These are phyloP conservation scores for Apocrypta bakeri DNA, from an alignment of 1,140 invertebrate genomes.

Conservation along the genomic window DNA sequence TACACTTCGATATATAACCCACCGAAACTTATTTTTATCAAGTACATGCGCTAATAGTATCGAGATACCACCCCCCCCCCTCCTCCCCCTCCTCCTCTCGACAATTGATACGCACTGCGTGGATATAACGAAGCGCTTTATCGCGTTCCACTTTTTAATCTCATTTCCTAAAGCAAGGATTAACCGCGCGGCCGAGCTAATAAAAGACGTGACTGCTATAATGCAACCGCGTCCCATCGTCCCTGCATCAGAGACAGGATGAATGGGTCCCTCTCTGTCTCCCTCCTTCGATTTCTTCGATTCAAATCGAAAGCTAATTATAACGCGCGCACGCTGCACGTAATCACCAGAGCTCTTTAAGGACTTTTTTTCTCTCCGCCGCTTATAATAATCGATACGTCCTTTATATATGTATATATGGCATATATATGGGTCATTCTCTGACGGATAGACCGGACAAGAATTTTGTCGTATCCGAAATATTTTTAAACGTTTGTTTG, in stretches of 20 bases:
- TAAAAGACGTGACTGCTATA: constrained; percentile 13
- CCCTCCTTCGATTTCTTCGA: constrained; percentile 38
- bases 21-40: too few species aligned
- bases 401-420: neutral
- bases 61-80: neutral
- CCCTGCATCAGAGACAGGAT: neutral
- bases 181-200: constrained; percentile 1
- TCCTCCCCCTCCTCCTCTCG: neutral
- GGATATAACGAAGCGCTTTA: constrained; percentile 14
- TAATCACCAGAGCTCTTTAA: constrained; percentile 23
- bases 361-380: constrained; percentile 26
- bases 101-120: neutral
- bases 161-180: constrained; percentile 38
- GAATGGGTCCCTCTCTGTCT: neutral
- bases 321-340: constrained; percentile 29
- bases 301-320: constrained; percentile 46
- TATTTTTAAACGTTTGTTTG: too few species aligned
- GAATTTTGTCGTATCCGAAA: too few species aligned
- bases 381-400: neutral
- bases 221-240: neutral
- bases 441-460: too few species aligned
- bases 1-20: too few species aligned
- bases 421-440: too few species aligned
- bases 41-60: neutral
- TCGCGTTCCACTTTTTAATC: constrained; percentile 19